Evolutionary conservation across 2,113 vertebrate genomes (phyloP).

Genomic region (Lampris megalopsis): DNA sequence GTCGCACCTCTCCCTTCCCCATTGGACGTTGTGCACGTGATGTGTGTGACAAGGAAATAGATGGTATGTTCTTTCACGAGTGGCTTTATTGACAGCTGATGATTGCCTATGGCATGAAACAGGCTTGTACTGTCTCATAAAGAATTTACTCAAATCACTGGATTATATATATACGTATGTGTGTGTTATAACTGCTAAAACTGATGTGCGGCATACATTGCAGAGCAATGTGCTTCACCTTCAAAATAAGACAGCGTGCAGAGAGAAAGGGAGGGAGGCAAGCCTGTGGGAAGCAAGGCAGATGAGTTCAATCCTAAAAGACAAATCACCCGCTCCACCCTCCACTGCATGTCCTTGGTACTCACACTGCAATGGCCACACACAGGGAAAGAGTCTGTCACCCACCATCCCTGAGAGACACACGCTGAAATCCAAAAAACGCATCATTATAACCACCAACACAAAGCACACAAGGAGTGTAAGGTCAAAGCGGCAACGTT

Average conservation of each 20-base stretch:
- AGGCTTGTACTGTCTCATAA: too few relatives aligned
- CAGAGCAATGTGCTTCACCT: conserved; percentile 69
- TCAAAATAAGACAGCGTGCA: conserved; percentile 65
- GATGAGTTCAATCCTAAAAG: conserved; percentile 73
- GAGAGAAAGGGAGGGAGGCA: conserved; percentile 25
- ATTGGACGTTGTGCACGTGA: too few relatives aligned
- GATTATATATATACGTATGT: too few relatives aligned
- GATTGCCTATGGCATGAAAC: too few relatives aligned
- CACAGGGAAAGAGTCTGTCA: conserved; percentile 57
- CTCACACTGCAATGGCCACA: conserved; percentile 46
- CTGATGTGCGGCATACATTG: conserved; percentile 35
- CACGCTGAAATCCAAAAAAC: conserved; percentile 57
- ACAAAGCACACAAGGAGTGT: conserved; percentile 48
- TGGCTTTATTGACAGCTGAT: too few relatives aligned
- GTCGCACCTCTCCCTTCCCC: too few relatives aligned
- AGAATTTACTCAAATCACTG: too few relatives aligned
- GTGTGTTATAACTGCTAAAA: conserved; percentile 44
- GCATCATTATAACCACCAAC: conserved; percentile 24
- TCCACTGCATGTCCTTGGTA: conserved; percentile 77
- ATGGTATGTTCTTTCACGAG: too few relatives aligned
- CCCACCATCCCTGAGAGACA: conserved; percentile 57
- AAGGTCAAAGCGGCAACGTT: conserved; percentile 43
- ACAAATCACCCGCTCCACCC: conserved; percentile 77
- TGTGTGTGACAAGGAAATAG: too few relatives aligned
- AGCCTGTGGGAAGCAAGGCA: conserved; percentile 56